phyloP scores from a whole-genome alignment of 1,140 invertebrate genomes.

The Scylla paramamosain region DNA sequence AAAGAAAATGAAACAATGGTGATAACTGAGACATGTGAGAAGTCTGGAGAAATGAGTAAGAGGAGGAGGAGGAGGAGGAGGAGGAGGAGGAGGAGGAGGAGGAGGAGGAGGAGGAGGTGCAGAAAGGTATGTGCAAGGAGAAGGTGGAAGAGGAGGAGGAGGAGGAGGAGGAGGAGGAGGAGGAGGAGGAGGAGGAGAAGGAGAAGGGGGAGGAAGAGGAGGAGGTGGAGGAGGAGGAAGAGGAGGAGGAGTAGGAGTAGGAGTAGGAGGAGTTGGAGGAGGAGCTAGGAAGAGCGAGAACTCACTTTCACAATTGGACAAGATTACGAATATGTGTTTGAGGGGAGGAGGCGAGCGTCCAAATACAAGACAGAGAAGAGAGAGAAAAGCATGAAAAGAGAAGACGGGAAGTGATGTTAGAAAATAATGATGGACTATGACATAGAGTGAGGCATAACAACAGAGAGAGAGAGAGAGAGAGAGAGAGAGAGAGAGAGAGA shows the following conservation, averaged over 20 bases:
- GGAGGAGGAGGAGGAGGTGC: not conserved
- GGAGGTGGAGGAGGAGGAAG: not conserved
- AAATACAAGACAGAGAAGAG: not conserved
- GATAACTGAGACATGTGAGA: not conserved
- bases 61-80: not conserved
- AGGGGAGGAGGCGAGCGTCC: not conserved
- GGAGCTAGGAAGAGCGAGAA: slow-evolving; percentile 16
- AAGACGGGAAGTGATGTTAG: not conserved
- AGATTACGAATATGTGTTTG: slow-evolving; percentile 31
- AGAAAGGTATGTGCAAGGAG: not conserved
- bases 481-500: not conserved
- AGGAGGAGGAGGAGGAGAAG: not conserved
- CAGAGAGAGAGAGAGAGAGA: not conserved
- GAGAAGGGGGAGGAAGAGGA: not conserved
- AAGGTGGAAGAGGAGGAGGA: no score
- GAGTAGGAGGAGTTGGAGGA: not conserved
- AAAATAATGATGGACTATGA: not conserved
- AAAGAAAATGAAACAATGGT: not conserved
- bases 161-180: not conserved
- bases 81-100: not conserved
- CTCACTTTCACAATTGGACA: not conserved
- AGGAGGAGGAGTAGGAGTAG: not conserved
- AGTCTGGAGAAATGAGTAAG: not conserved
- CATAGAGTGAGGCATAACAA: not conserved
- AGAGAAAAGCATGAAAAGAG: not conserved